Percentiles rank a stretch among this genome's conserved stretches.
These are phyloP conservation scores for Etia nguti DNA, from an alignment of 2,113 vertebrate genomes.

Conservation along the genomic window DNA sequence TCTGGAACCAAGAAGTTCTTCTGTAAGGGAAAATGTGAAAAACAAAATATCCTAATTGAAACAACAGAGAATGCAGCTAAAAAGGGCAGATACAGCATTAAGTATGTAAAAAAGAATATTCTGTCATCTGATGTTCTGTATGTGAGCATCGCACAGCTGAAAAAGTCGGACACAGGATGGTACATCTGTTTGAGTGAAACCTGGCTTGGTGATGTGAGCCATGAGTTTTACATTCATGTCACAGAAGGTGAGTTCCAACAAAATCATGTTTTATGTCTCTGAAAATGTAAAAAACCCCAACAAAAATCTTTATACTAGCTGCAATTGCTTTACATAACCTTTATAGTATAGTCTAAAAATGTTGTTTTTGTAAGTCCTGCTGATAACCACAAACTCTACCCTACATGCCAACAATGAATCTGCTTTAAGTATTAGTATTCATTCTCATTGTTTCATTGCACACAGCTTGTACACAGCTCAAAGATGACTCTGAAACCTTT, in stretches of 20 bases:
- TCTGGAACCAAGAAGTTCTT: neutral
- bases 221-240: neutral
- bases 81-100: rapidly evolving
- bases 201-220: rapidly evolving
- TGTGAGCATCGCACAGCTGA: neutral
- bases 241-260: slow-evolving; percentile 9
- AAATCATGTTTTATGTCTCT: neutral
- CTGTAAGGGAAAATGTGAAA: neutral
- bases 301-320: too few species aligned
- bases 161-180: rapidly evolving
- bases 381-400: neutral
- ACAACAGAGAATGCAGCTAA: rapidly evolving
- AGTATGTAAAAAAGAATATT: rapidly evolving
- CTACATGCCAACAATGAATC: neutral
- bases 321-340: neutral
- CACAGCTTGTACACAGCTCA: too few species aligned
- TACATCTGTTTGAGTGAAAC: rapidly evolving
- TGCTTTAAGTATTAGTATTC: neutral
- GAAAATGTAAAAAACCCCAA: too few species aligned
- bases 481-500: too few species aligned
- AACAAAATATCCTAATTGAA: rapidly evolving
- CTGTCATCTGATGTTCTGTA: rapidly evolving
- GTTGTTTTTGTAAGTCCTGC: neutral
- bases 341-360: too few species aligned
- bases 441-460: neutral